Base-by-base conservation (phyloP, 1,140 invertebrate species). In the Papilio glaucus region DNA sequence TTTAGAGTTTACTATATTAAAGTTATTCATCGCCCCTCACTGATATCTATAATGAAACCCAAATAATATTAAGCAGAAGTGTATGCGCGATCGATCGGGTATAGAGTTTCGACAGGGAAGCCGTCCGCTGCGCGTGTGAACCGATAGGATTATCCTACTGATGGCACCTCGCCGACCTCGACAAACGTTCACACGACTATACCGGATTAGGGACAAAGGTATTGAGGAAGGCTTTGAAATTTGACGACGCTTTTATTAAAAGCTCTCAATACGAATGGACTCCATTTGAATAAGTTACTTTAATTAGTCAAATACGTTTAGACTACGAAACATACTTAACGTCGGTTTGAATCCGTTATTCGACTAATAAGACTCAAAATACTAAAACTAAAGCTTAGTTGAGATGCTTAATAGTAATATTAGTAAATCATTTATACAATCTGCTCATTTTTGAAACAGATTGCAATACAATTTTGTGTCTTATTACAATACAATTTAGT, bases 71-170 rank as follows among this genome's bases (percentile, higher is more conserved):
- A 76, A 77, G 75, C 77, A 74, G 53, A 70, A 62, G 18, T 62
- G 53, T 57, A 73, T 63, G 72, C 65, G 60, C 70, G 77, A 77
- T 83, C 74, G 76, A 83, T 83, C 60, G 63, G 61, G 63, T 79
- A 81, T 84, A 78, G 84, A 81, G 84, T 83, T 76, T 74, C 57
- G 79, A 86, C 82, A 83, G 68, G 29, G 83, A 86, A 85, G 80
- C 85, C 85, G 15, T 79, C 74, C 39, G 42, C 37, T 42, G 42
- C 41, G 68, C 65, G 80, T 76, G 83, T 78, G 82, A 86, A 85
- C 74, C 80, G 78, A 79, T 78, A 68, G 83, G 85, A 86, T 86
- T 80, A 86, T 85, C 82, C 79, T 38, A 53, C 76, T 67, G 78
- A 85, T 81, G 82, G 82, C 85, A 83, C 83, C 80, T 77, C 67